phyloP scores from a whole-genome alignment of 2,113 vertebrate genomes.

The Oreochromis niloticus region DNA sequence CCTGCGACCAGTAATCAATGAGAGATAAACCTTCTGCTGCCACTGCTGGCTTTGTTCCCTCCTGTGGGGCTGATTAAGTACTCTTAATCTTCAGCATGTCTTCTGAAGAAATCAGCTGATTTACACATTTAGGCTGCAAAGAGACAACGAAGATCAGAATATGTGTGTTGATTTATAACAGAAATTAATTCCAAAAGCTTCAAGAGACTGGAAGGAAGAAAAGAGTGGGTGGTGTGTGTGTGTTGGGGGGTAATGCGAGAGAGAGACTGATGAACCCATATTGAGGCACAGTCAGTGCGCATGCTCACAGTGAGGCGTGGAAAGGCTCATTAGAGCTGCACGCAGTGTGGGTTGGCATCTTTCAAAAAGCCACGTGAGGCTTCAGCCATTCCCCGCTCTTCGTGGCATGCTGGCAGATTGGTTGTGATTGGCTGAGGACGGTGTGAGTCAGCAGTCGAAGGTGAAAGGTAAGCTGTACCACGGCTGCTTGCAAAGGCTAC shows the following conservation, averaged over 20 bases:
- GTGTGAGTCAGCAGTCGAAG: slow-evolving; percentile 29
- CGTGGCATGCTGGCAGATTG: background rate
- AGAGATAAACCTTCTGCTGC: background rate
- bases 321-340: slow-evolving; percentile 14
- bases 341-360: slow-evolving; percentile 23
- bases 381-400: slow-evolving; percentile 1
- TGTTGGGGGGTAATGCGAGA: background rate
- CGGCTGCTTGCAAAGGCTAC: background rate
- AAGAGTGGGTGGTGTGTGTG: background rate
- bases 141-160: background rate
- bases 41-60: background rate
- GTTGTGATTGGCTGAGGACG: slow-evolving; percentile 26
- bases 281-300: slow-evolving; percentile 19
- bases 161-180: background rate
- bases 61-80: background rate
- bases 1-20: background rate
- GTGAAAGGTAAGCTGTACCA: slow-evolving; percentile 31
- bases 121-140: background rate
- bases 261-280: background rate
- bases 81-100: background rate
- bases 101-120: background rate
- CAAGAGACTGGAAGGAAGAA: background rate
- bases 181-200: background rate
- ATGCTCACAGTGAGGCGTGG: slow-evolving; percentile 22
- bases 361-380: slow-evolving; percentile 42